A percentile compares a stretch with the other conserved stretches of the same genome.
Conservation (phyloP, 1,140 invertebrate genomes). For the Oryctes rhinoceros region DNA sequence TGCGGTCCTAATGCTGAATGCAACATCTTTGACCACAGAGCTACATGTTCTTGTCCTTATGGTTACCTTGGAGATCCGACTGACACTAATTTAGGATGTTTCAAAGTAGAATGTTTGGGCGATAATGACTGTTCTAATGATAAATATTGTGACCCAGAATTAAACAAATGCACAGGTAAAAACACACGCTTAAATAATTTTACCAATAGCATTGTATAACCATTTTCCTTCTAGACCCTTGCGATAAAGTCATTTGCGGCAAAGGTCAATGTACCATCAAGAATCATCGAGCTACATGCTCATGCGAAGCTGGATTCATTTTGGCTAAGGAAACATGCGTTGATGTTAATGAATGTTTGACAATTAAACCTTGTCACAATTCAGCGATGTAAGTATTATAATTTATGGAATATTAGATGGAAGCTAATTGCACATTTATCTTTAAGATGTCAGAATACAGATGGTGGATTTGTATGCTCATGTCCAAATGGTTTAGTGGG, state of each 20-base stretch:
- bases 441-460: constrained; percentile 75
- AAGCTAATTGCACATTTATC: constrained; percentile 16
- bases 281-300: constrained; percentile 76
- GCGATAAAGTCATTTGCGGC: constrained; percentile 76
- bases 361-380: constrained; percentile 77
- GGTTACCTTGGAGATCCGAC: constrained; percentile 83
- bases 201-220: constrained; percentile 16
- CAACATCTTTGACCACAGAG: constrained; percentile 73
- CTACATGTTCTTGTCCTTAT: constrained; percentile 76
- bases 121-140: constrained; percentile 78
- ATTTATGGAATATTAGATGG: not conserved
- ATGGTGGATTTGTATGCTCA: constrained; percentile 77
- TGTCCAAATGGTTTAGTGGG: constrained; percentile 83
- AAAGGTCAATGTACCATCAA: constrained; percentile 76
- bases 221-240: constrained; percentile 70
- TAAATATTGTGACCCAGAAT: constrained; percentile 76
- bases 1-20: constrained; percentile 81
- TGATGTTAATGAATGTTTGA: constrained; percentile 83
- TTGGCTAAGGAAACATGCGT: constrained; percentile 74
- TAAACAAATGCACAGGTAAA: constrained; percentile 81
- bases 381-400: constrained; percentile 68
- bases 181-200: constrained; percentile 39
- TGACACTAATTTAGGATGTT: constrained; percentile 76
- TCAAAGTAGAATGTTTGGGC: constrained; percentile 83
- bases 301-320: constrained; percentile 78